phyloP scores from a whole-genome alignment of 2,113 vertebrate genomes.

The Macrotus californicus region DNA sequence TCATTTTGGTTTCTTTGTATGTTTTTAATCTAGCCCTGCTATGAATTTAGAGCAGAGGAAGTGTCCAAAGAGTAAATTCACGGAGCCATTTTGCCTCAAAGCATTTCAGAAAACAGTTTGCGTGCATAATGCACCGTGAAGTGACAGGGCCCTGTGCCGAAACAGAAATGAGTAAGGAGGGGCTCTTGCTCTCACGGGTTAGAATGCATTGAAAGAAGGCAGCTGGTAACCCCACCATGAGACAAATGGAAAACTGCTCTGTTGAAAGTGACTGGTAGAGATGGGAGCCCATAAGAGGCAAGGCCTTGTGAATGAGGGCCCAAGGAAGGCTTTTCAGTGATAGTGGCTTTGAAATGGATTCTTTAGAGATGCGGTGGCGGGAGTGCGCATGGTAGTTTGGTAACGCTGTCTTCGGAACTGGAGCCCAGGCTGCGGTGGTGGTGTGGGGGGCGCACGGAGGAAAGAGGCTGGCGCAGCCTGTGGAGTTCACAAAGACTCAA shows the following conservation, averaged over 20 bases:
- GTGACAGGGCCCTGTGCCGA: background rate
- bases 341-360: background rate
- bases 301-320: background rate
- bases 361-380: background rate
- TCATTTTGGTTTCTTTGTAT: conserved; percentile 18
- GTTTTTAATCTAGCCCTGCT: conserved; percentile 10
- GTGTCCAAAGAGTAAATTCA: background rate
- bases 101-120: background rate
- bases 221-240: background rate
- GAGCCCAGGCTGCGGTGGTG: background rate
- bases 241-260: background rate
- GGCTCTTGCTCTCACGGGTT: background rate
- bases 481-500: background rate
- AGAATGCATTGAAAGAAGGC: background rate
- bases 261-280: background rate
- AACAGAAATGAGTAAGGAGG: background rate
- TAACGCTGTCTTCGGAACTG: background rate
- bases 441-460: background rate
- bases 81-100: background rate
- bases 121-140: background rate
- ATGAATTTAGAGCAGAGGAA: background rate
- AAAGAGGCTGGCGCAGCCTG: background rate
- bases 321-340: background rate
- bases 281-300: background rate
- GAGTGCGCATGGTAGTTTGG: background rate